Evolutionary conservation across 2,888 invertebrate species (phyloP).

Genomic region (Atrina japonica): DNA sequence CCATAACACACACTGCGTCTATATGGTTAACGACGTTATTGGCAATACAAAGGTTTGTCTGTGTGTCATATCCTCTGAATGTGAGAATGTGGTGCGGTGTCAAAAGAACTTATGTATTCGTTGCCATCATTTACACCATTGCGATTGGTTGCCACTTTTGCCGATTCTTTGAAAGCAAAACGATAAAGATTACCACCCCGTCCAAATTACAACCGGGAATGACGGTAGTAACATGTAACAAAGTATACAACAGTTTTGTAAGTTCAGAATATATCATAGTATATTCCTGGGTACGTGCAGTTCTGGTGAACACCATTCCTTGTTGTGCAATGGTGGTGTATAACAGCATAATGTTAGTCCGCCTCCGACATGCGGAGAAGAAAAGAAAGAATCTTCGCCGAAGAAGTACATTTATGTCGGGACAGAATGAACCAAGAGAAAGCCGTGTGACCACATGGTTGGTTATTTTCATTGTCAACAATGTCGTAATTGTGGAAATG

Average conservation of each 20-base stretch:
- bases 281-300: constrained; percentile 25
- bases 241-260: constrained; percentile 5
- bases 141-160: constrained; percentile 24
- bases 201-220: constrained; percentile 2
- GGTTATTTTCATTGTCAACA: constrained; percentile 28
- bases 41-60: constrained; percentile 30
- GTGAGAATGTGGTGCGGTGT: constrained; percentile 21
- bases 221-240: constrained; percentile 6
- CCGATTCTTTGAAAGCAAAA: constrained; percentile 27
- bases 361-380: constrained; percentile 19
- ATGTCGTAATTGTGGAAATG: constrained; percentile 29
- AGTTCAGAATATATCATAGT: constrained; percentile 6
- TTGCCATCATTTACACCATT: constrained; percentile 2
- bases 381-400: constrained; percentile 13
- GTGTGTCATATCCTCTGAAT: constrained; percentile 28
- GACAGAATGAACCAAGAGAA: constrained; percentile 24
- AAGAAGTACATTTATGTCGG: constrained; percentile 12
- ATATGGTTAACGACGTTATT: constrained; percentile 26
- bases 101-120: constrained; percentile 22
- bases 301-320: constrained; percentile 10
- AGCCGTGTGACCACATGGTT: constrained; percentile 32
- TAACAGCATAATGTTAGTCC: constrained; percentile 19
- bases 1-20: constrained; percentile 28
- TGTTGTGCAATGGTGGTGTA: constrained; percentile 24
- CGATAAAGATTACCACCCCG: not conserved